phyloP scores from a whole-genome alignment of 1,140 invertebrate species.

The Drosophila oshimai region DNA sequence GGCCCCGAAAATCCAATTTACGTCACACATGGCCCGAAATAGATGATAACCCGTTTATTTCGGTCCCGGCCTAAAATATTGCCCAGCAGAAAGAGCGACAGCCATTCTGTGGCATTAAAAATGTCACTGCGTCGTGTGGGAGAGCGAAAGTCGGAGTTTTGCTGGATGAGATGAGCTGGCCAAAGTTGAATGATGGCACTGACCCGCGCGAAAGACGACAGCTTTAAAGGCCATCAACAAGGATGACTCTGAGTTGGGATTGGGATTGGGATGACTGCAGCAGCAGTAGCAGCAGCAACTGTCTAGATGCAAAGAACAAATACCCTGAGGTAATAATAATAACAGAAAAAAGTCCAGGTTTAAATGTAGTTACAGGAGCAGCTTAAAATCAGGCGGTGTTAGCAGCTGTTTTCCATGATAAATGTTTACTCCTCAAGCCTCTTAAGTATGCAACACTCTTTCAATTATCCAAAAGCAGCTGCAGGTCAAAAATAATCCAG shows the following conservation, averaged over 20 bases:
- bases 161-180: neutral
- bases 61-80: conserved; percentile 18
- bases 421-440: too few relatives aligned
- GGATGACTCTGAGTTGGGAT: conserved; percentile 13
- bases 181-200: conserved; percentile 9
- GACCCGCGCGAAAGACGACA: neutral
- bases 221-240: conserved; percentile 16
- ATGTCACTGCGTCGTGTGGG: conserved; percentile 14
- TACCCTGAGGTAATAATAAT: too few relatives aligned
- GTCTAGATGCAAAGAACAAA: neutral
- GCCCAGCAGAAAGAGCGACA: neutral
- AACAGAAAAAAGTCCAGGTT: too few relatives aligned
- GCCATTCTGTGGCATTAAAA: conserved; percentile 16
- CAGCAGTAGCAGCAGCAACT: neutral
- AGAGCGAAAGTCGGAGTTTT: conserved; percentile 23
- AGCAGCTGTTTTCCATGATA: too few relatives aligned
- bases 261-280: neutral
- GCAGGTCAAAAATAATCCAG: too few relatives aligned
- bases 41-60: conserved; percentile 35
- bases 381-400: too few relatives aligned
- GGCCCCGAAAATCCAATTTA: conserved; percentile 19
- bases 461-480: too few relatives aligned
- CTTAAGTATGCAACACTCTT: too few relatives aligned
- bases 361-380: too few relatives aligned
- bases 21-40: conserved; percentile 34